These are phyloP conservation scores for Agelastica alni DNA, from an alignment of 2,888 invertebrate genomes.

Conservation along the genomic window DNA sequence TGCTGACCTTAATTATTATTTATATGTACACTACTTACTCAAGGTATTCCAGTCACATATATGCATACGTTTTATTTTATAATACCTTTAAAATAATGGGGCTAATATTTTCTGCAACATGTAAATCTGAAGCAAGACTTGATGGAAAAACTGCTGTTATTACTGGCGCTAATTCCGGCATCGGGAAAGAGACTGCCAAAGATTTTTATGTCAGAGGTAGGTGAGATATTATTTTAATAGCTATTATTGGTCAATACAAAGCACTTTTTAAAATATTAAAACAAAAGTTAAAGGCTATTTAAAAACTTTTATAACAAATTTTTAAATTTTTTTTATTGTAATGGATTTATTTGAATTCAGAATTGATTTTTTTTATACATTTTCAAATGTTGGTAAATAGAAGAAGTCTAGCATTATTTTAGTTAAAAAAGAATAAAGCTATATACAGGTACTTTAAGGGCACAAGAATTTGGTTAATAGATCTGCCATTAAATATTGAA, in stretches of 20 bases:
- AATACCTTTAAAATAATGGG: background rate
- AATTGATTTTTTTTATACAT: no score
- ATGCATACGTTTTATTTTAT: no score
- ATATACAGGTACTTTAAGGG: no score
- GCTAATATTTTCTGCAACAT: constrained; percentile 37
- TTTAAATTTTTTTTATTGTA: background rate
- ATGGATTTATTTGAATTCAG: no score
- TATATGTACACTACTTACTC: background rate
- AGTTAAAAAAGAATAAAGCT: no score
- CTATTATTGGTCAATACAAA: background rate
- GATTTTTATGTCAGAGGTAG: constrained; percentile 57
- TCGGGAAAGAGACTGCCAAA: constrained; percentile 44
- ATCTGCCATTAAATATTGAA: no score
- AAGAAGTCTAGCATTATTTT: no score
- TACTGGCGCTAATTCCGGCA: constrained; percentile 44
- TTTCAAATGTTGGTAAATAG: no score
- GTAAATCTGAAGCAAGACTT: constrained; percentile 51
- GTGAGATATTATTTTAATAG: background rate
- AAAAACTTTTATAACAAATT: background rate
- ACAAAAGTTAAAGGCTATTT: background rate
- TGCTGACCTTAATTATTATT: background rate
- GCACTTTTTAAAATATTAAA: background rate
- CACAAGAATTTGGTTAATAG: no score
- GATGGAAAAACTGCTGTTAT: constrained; percentile 54
- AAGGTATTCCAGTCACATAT: no score